phyloP scores from a whole-genome alignment of 1,140 invertebrate species.

The Diploscapter pachys region DNA sequence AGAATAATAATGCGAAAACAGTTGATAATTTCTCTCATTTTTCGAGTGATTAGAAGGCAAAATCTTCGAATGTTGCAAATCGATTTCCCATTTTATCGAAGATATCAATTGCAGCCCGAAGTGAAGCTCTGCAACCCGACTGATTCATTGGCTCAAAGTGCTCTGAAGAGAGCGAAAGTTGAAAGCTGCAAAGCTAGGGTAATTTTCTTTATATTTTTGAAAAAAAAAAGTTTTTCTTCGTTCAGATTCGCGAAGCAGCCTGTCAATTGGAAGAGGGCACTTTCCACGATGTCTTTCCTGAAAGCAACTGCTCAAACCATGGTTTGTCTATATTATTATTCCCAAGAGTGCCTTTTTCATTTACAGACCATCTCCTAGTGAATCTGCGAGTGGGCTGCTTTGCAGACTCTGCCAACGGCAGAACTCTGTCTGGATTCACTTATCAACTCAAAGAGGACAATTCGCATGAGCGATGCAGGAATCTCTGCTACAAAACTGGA shows the following conservation, averaged over 20 bases:
- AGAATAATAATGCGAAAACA: too few relatives aligned
- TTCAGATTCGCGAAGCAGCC: slow-evolving; percentile 16
- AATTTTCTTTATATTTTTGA: slow-evolving; percentile 22
- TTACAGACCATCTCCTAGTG: slow-evolving; percentile 30
- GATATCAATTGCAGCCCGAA: too few relatives aligned
- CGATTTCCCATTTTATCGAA: too few relatives aligned
- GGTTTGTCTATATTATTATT: slow-evolving; percentile 16
- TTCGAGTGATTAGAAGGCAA: too few relatives aligned
- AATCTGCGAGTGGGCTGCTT: slow-evolving; percentile 28
- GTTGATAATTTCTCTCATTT: too few relatives aligned
- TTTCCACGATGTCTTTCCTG: slow-evolving; percentile 9
- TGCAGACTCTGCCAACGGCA: slow-evolving; percentile 2
- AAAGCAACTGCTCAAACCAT: slow-evolving; percentile 19
- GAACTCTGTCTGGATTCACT: slow-evolving; percentile 23
- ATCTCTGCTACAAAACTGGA: slow-evolving; percentile 43
- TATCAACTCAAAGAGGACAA: slow-evolving; percentile 40
- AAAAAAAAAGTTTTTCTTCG: background rate
- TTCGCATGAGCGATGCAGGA: slow-evolving; percentile 34
- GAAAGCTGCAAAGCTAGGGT: slow-evolving; percentile 34
- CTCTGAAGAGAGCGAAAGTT: slow-evolving; percentile 41
- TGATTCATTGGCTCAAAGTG: slow-evolving; percentile 33
- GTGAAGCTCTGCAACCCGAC: too few relatives aligned
- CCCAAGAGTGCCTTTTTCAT: background rate
- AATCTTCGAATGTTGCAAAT: too few relatives aligned
- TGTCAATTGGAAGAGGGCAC: slow-evolving; percentile 34